Evolutionary conservation across 2,113 vertebrate species (phyloP), one percentile per base, ranked within the genome.

Genomic region (Jaculus jaculus): DNA sequence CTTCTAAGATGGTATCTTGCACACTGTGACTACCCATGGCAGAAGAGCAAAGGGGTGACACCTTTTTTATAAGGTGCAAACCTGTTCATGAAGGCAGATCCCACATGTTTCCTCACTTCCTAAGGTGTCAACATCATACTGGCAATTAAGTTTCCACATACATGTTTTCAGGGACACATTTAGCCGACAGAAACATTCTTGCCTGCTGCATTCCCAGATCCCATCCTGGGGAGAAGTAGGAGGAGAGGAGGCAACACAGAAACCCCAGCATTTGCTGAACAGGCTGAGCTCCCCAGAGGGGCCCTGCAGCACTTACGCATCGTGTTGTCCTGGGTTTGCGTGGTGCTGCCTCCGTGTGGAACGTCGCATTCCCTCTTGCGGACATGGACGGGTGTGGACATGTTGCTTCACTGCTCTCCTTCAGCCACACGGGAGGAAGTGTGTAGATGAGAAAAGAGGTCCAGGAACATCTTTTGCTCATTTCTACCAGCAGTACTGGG

Each of bases 381-480:
- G 23, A 82, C 3, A 73, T 1, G 0, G 2, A 28, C 34, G 69
- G 23, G 78, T 2, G 69, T 1, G 0, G 2, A 28, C 34, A 69
- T 58, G 18, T 63, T 90, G 1, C 51, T 82, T 7, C 39, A 13
- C 28, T 85, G 32, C 13, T 87, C 18, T 23, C 17, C 18, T 61
- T 58, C 7, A 58, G 54, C 11, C 39, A 7, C 26, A 26, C 42
- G 28, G 54, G 18, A 92, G 68, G 60, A 91, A 65, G 10, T 10
- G 0, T 30, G 13, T 32, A 7, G 21, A 87, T 32, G 60, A 63
- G 30, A 60, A 2, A 69, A 1, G 3, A 51, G 17, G 30, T 26
- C 37, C 32, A 85, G 51, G 81, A 84, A 32, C 75, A 63, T 18
- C 4, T 93, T 91, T 84, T 58, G n/a, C 16, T 90, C 72, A 80